These are phyloP conservation scores for Rosalia funebris DNA, from an alignment of 2,888 invertebrate genomes.

Conservation along the genomic window DNA sequence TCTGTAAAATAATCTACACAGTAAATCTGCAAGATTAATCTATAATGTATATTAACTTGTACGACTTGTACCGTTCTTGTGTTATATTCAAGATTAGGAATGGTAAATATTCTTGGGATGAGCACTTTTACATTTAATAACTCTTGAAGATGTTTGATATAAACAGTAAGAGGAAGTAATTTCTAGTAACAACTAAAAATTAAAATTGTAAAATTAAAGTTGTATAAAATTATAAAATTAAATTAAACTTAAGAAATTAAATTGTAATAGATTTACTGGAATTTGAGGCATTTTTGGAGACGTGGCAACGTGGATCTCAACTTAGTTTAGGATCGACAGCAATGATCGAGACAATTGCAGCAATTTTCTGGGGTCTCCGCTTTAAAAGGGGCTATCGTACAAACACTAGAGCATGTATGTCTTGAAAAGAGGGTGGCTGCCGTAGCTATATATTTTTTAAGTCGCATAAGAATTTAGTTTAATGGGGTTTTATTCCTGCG, in stretches of 20 bases:
- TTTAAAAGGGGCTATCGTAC: constrained; percentile 31
- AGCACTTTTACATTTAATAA: too few relatives aligned
- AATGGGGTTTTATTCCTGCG: constrained; percentile 59
- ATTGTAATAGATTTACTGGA: background rate
- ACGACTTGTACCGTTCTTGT: too few relatives aligned
- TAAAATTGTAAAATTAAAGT: too few relatives aligned
- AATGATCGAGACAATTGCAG: constrained; percentile 64
- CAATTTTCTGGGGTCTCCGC: constrained; percentile 57
- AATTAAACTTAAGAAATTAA: background rate
- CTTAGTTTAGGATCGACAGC: constrained; percentile 58
- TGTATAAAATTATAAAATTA: too few relatives aligned
- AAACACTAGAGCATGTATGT: constrained; percentile 30
- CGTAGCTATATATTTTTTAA: constrained; percentile 59
- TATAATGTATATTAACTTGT: too few relatives aligned
- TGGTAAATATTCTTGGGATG: too few relatives aligned
- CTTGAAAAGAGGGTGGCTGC: constrained; percentile 51
- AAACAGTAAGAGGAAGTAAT: too few relatives aligned
- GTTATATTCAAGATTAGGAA: too few relatives aligned
- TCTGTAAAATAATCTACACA: too few relatives aligned
- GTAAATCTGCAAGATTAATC: too few relatives aligned
- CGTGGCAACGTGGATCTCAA: constrained; percentile 37
- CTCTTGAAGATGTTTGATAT: too few relatives aligned
- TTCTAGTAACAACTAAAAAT: too few relatives aligned
- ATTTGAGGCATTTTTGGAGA: background rate
- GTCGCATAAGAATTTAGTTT: constrained; percentile 59